Percentiles rank a stretch among this genome's conserved stretches.
These are phyloP conservation scores for Melopsittacus undulatus DNA, from an alignment of 2,797 vertebrate genomes.

Conservation along the genomic window DNA sequence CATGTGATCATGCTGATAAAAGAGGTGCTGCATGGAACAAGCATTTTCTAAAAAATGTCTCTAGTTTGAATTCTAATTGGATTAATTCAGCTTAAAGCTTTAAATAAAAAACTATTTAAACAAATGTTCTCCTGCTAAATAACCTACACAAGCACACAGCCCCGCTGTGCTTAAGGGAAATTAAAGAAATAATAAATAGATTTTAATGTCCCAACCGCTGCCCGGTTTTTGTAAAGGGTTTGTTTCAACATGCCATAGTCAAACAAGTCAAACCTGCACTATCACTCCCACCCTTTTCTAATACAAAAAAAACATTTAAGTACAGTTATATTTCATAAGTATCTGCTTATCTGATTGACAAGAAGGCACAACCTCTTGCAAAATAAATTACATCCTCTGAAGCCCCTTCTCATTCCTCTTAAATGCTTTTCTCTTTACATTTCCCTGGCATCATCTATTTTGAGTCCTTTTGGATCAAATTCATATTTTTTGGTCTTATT, in stretches of 20 bases:
- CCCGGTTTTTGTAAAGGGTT: background rate
- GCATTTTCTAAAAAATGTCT: background rate
- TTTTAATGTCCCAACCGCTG: background rate
- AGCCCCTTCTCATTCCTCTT: background rate
- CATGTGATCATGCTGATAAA: background rate
- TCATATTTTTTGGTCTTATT: background rate
- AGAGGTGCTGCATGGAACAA: background rate
- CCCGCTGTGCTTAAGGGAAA: background rate
- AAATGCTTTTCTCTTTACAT: background rate
- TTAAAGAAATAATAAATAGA: background rate
- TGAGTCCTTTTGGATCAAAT: background rate
- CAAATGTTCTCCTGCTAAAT: background rate
- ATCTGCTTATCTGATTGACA: background rate
- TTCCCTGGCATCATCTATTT: background rate
- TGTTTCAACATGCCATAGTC: background rate
- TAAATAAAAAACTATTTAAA: background rate
- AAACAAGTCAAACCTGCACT: conserved; percentile 25
- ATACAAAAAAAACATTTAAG: background rate
- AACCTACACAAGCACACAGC: background rate
- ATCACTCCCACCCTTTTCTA: background rate
- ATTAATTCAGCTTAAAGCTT: background rate
- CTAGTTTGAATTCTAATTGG: background rate
- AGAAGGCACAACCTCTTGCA: background rate
- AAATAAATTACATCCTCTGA: background rate
- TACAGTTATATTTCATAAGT: background rate